Percentiles rank a stretch among this genome's conserved stretches.
Evolutionary conservation across 2,888 invertebrate genomes (phyloP).

Genomic region (Pseudoips prasinana): DNA sequence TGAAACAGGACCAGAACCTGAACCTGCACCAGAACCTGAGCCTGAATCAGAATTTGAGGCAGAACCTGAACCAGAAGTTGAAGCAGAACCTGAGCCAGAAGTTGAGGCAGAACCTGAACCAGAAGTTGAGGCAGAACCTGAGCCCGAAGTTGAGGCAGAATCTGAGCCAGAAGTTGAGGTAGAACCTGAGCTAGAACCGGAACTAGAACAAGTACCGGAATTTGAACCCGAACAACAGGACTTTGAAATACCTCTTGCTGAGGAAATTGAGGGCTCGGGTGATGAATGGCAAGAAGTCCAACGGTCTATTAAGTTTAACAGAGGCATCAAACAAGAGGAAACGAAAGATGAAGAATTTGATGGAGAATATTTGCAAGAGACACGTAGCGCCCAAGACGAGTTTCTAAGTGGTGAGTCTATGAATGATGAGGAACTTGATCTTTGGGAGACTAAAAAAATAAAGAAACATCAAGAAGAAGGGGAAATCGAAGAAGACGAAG

Average conservation of each 20-base stretch:
- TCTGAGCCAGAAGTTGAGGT: no score
- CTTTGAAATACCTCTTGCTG: slow-evolving; percentile 35
- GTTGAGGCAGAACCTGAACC: slow-evolving; percentile 33
- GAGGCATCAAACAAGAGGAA: slow-evolving; percentile 28
- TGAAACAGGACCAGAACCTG: slow-evolving; percentile 42
- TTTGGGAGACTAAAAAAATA: no score
- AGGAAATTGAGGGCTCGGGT: slow-evolving; percentile 37
- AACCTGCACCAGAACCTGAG: slow-evolving; percentile 56
- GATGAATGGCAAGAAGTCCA: slow-evolving; percentile 40
- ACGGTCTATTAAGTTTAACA: slow-evolving; percentile 27
- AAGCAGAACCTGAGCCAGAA: slow-evolving; percentile 33
- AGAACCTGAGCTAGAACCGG: no score
- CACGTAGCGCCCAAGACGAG: slow-evolving; percentile 19
- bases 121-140: slow-evolving; percentile 39
- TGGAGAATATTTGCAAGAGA: slow-evolving; percentile 21
- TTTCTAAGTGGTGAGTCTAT: slow-evolving; percentile 22
- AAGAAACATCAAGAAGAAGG: slow-evolving; percentile 20
- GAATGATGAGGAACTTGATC: slow-evolving; percentile 12
- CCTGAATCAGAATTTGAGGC: slow-evolving; percentile 52
- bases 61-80: slow-evolving; percentile 46
- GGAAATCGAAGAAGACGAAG: slow-evolving; percentile 10
- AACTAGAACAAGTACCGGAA: slow-evolving; percentile 53
- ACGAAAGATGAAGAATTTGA: slow-evolving; percentile 26
- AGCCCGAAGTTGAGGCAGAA: slow-evolving; percentile 46
- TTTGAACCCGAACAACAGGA: slow-evolving; percentile 46